A percentile compares a stretch with the other conserved stretches of the same genome.
Evolutionary conservation across 2,113 vertebrate genomes (phyloP).

Genomic region (Alexandromys fortis): DNA sequence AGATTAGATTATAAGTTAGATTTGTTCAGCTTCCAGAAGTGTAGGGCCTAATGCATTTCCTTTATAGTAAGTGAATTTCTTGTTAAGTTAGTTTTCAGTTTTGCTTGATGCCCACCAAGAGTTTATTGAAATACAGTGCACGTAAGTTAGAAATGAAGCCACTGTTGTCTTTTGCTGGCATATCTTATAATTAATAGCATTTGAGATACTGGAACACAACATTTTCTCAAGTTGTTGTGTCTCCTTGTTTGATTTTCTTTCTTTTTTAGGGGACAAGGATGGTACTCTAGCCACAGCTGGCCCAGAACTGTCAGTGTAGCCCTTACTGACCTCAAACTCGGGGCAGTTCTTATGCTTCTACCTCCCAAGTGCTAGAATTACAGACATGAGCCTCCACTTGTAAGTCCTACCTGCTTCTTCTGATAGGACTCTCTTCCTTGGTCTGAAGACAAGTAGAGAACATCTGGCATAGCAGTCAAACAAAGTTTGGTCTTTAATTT

Average conservation of each 20-base stretch:
- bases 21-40: conserved; percentile 70
- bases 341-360: not conserved
- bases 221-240: not conserved
- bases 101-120: conserved; percentile 59
- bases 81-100: conserved; percentile 57
- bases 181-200: conserved; percentile 17
- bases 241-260: conserved; percentile 45
- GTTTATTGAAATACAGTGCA: conserved; percentile 45
- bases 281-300: not conserved
- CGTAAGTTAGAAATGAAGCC: conserved; percentile 45
- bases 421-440: not conserved
- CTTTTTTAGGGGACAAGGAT: not conserved
- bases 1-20: conserved; percentile 64
- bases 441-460: conserved; percentile 35
- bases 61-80: conserved; percentile 82
- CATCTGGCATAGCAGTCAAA: conserved; percentile 38
- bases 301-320: not conserved
- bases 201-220: conserved; percentile 34
- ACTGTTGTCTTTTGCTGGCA: conserved; percentile 61
- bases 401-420: not conserved
- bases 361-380: not conserved
- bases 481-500: conserved; percentile 51
- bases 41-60: conserved; percentile 73
- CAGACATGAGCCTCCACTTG: not conserved
- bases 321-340: not conserved